phyloP scores from a whole-genome alignment of 2,888 invertebrate genomes.

The Orchesellides sinensis region DNA sequence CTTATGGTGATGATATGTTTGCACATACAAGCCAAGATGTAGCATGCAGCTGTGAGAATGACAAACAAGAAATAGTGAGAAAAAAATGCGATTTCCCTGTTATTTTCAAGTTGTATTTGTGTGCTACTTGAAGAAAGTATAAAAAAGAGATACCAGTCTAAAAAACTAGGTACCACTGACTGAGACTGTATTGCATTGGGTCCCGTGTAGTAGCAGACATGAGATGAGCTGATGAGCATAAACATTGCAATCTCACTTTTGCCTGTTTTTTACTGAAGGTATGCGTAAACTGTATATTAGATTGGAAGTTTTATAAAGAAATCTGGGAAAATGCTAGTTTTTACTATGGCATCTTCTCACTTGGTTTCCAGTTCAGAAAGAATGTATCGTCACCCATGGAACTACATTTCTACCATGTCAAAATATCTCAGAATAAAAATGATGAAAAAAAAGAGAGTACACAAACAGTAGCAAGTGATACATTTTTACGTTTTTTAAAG shows the following conservation, averaged over 20 bases:
- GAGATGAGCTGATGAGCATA: neutral
- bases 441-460: neutral
- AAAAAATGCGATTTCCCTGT: slow-evolving; percentile 21
- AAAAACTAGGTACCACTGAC: neutral
- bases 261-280: neutral
- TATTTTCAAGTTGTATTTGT: slow-evolving; percentile 19
- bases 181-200: neutral
- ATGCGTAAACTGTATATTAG: neutral
- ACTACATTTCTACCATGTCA: slow-evolving; percentile 49
- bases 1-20: slow-evolving; percentile 15
- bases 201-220: neutral
- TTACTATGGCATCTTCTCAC: slow-evolving; percentile 8
- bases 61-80: slow-evolving; percentile 44
- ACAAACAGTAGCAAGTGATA: slow-evolving; percentile 4
- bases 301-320: neutral
- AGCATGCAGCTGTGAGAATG: slow-evolving; percentile 33
- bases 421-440: slow-evolving; percentile 31
- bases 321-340: neutral
- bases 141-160: slow-evolving; percentile 9
- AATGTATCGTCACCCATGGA: slow-evolving; percentile 46
- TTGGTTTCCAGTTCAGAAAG: slow-evolving; percentile 24
- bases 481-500: slow-evolving; percentile 6
- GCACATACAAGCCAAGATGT: slow-evolving; percentile 35
- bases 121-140: slow-evolving; percentile 13
- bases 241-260: neutral